These are phyloP conservation scores for Patiria pectinifera DNA, from an alignment of 53 echinoderm and acorn worm species.

Conservation along the genomic window DNA sequence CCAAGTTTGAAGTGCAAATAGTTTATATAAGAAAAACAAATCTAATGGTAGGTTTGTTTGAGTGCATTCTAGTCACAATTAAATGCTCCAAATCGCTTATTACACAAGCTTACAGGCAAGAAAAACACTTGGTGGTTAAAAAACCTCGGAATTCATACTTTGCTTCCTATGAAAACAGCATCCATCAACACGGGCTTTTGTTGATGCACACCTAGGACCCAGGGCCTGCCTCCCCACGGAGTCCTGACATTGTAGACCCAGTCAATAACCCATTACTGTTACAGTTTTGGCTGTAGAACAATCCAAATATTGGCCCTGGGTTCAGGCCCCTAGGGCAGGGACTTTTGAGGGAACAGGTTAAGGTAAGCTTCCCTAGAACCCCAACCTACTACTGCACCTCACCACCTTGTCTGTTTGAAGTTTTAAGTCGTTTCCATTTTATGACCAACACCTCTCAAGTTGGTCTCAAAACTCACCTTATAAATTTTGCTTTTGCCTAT, in stretches of 20 bases:
- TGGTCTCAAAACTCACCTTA: too few species aligned
- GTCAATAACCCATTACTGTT: slow-evolving; percentile 48
- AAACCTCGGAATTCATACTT: neutral
- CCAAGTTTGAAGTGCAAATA: neutral
- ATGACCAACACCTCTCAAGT: neutral
- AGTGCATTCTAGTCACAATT: neutral
- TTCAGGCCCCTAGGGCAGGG: neutral
- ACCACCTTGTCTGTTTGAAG: neutral
- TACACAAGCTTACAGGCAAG: slow-evolving; percentile 16
- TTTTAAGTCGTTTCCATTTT: neutral
- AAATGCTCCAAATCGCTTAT: slow-evolving; percentile 31
- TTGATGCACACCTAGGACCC: neutral
- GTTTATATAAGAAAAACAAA: neutral
- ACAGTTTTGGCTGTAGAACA: slow-evolving; percentile 40
- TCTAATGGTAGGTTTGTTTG: neutral
- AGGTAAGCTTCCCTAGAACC: neutral
- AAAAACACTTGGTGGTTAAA: neutral
- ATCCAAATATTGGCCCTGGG: slow-evolving; percentile 51
- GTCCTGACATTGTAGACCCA: slow-evolving; percentile 22
- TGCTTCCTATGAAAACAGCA: slow-evolving; percentile 2
- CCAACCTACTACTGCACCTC: neutral
- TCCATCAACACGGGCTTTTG: slow-evolving; percentile 18
- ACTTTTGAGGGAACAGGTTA: neutral
- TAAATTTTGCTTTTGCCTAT: too few species aligned
- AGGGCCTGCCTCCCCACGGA: slow-evolving; percentile 31